phyloP scores from a whole-genome alignment of 1,140 invertebrate genomes.

The Lasioglossum baleicum region DNA sequence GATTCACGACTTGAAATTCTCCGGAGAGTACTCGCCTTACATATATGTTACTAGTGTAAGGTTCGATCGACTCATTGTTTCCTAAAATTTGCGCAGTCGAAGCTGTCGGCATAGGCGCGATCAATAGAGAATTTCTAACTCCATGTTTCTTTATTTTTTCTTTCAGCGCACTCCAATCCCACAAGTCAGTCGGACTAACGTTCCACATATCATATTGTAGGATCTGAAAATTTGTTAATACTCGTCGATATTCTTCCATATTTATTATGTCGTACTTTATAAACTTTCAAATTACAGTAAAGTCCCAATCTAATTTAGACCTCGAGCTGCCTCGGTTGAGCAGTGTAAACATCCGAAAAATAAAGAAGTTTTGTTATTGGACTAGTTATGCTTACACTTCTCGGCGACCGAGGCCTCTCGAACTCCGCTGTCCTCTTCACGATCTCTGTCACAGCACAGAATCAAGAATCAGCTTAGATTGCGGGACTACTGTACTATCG shows the following conservation, averaged over 20 bases:
- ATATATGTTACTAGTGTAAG: conserved; percentile 99
- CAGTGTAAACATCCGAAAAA: too few species aligned
- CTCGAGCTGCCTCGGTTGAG: too few species aligned
- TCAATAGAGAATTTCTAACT: conserved; percentile 94
- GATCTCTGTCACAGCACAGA: too few species aligned
- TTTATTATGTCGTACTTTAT: not conserved
- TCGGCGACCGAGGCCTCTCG: too few species aligned
- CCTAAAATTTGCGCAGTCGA: conserved; percentile 99
- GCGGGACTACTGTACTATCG: too few species aligned
- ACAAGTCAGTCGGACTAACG: conserved; percentile 91
- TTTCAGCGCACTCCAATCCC: conserved; percentile 94
- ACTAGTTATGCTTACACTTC: too few species aligned
- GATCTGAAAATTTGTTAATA: conserved; percentile 80
- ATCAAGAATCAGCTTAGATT: too few species aligned
- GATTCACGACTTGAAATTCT: conserved; percentile 95
- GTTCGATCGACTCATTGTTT: conserved; percentile 99
- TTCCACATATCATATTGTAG: conserved; percentile 99
- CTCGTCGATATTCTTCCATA: not conserved
- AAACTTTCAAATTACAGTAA: too few species aligned
- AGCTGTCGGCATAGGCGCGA: conserved; percentile 99
- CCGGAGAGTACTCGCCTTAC: conserved; percentile 95
- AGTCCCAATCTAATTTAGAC: too few species aligned
- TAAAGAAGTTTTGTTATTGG: too few species aligned
- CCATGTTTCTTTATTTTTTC: conserved; percentile 94
- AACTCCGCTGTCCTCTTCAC: too few species aligned